Conservation (phyloP, 2,797 vertebrate species). For the Chromobotia macracanthus region DNA sequence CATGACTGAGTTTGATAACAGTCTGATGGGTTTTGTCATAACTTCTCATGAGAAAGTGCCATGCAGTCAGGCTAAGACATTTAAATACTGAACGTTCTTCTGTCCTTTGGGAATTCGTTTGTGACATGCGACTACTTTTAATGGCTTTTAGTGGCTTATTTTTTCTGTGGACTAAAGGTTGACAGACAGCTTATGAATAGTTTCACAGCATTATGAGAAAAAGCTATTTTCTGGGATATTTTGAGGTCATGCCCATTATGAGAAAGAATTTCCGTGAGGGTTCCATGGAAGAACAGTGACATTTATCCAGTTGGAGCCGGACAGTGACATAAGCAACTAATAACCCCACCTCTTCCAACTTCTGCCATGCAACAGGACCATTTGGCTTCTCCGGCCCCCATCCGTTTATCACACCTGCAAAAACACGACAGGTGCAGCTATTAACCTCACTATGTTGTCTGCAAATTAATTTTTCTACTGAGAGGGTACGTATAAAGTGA, state of each 20-base stretch:
- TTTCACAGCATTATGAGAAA: not conserved
- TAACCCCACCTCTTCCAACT: constrained; percentile 5
- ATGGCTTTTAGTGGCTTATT: constrained; percentile 6
- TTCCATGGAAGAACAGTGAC: not conserved
- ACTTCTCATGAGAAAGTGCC: constrained; percentile 6
- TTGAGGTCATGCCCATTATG: not conserved
- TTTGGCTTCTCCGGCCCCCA: constrained; percentile 22
- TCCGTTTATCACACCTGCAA: constrained; percentile 27
- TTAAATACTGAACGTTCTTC: constrained; percentile 3
- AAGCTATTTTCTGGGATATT: not conserved
- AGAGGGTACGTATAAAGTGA: constrained; percentile 26
- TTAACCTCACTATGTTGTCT: constrained; percentile 23
- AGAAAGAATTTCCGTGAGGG: constrained; percentile 5
- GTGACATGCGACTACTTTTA: not conserved
- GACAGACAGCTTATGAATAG: not conserved
- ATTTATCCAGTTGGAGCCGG: not conserved
- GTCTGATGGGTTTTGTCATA: constrained; percentile 8
- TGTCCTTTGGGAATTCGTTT: not conserved
- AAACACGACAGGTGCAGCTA: constrained; percentile 39
- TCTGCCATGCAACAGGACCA: constrained; percentile 27
- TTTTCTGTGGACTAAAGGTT: not conserved
- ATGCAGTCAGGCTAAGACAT: not conserved
- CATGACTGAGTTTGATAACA: constrained; percentile 15
- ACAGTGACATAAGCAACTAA: constrained; percentile 19
- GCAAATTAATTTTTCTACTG: constrained; percentile 32